A percentile compares a stretch with the other conserved stretches of the same genome.
Conservation (phyloP, 2,888 invertebrate genomes). For the Lycaena phlaeas region DNA sequence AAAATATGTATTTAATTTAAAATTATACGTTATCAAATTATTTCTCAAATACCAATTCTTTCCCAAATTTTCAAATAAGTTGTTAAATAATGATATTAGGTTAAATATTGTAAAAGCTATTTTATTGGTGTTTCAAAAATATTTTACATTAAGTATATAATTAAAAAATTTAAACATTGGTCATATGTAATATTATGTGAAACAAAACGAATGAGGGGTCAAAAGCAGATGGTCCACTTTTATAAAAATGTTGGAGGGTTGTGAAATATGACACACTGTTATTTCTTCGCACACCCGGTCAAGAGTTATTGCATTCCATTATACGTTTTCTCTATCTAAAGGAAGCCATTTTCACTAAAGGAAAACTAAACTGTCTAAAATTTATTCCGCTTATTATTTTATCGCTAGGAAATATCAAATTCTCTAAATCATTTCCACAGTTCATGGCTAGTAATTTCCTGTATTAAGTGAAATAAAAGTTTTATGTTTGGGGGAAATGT, state of each 20-base stretch:
- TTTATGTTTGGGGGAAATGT: conserved; percentile 1
- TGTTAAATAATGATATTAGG: no score
- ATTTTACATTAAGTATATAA: conserved; percentile 1
- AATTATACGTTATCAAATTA: no score
- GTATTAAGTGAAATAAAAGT: conserved; percentile 8
- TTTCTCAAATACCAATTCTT: no score
- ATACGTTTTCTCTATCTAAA: conserved; percentile 71
- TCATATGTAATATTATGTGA: conserved; percentile 66
- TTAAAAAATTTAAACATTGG: conserved; percentile 30
- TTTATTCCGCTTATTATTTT: conserved; percentile 56
- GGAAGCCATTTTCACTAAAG: conserved; percentile 70
- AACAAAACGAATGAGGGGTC: conserved; percentile 73
- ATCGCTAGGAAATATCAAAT: conserved; percentile 30
- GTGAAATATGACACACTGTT: conserved; percentile 73
- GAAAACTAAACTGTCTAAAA: conserved; percentile 66
- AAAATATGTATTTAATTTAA: no score
- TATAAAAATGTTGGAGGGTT: conserved; percentile 73
- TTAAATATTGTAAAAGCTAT: no score
- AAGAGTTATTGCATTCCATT: conserved; percentile 74
- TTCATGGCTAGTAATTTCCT: conserved; percentile 8
- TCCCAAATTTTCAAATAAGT: no score
- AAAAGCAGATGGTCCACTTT: conserved; percentile 73
- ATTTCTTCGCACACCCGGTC: conserved; percentile 74
- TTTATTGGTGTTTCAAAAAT: no score
- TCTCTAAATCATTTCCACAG: conserved; percentile 23